Base-by-base conservation (phyloP, 2,113 vertebrate genomes). In the Rhinogobius similis region DNA sequence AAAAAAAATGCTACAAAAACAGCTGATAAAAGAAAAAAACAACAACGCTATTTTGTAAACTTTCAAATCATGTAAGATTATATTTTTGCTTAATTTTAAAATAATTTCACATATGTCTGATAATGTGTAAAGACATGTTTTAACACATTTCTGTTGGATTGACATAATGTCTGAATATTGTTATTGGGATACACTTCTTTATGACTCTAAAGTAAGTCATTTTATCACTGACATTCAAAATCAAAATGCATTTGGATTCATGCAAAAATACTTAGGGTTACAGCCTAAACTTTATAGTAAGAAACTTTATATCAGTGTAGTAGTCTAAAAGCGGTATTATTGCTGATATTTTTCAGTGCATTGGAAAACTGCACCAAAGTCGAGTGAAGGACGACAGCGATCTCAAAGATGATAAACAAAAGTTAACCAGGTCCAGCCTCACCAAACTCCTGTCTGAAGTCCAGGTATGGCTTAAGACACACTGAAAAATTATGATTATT, bases 401-500 rank as follows among this genome's bases (percentile, higher is more conserved):
- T n/a, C 39, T 73, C n/a, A 73, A 64, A 14, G 38, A 43, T 39
- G 68, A 86, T 67, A 76, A 53, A 24, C 79, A 84, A 55, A 89
- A 81, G 52, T 73, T 63, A 63, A 82, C 77, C 0, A 73, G 59
- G 10, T 62, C 74, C 11, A 55, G 76, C n/a, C 66, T 93, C 0
- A 32, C 62, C 52, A 88, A 83, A 73, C 87, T 92, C 10, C 88
- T 92, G 27, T 81, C 79, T 43, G 83, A 86, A 5, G 82, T 92
- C 46, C 90, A 90, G 91, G 91, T 92, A n/a, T n/a, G n/a, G n/a
- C n/a, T n/a, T n/a, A 80, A 24, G 4, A 5, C 10, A 50, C 59
- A 62, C 10, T 36, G 20, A 38, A 7, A 39, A 9, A 21, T 50
- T 1, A 5, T 50, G 18, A n/a, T n/a, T 50, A n/a, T 5, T 50